These are phyloP conservation scores for Dolichomitus sp. DNA, from an alignment of 2,888 invertebrate species.

Conservation along the genomic window DNA sequence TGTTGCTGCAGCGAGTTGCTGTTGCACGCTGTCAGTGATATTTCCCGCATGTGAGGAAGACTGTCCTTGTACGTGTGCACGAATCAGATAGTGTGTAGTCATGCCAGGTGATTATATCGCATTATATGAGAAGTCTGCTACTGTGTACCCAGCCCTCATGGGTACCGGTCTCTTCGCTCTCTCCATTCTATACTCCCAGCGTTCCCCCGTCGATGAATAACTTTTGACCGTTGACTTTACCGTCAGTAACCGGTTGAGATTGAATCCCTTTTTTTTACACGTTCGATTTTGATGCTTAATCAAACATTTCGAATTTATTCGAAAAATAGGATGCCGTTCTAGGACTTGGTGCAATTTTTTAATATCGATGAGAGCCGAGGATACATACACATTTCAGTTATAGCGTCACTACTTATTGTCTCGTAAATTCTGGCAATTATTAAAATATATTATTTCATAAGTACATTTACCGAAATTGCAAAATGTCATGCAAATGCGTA, in stretches of 20 bases:
- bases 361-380: neutral
- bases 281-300: neutral
- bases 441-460: neutral
- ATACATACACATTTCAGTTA: neutral
- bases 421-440: neutral
- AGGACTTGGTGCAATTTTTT: neutral
- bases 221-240: slow-evolving; percentile 75
- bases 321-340: neutral
- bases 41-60: slow-evolving; percentile 40
- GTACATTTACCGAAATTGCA: neutral
- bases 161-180: slow-evolving; percentile 73
- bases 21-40: slow-evolving; percentile 65
- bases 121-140: slow-evolving; percentile 86
- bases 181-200: slow-evolving; percentile 59
- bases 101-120: slow-evolving; percentile 86
- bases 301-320: neutral
- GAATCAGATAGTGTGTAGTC: slow-evolving; percentile 86
- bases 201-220: slow-evolving; percentile 75
- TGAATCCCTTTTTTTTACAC: neutral
- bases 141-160: slow-evolving; percentile 84
- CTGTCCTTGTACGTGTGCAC: slow-evolving; percentile 62
- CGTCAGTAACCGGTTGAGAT: slow-evolving; percentile 20
- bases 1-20: slow-evolving; percentile 76
- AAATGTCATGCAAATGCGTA: neutral
- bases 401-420: neutral